Evolutionary conservation across 2,113 vertebrate genomes (phyloP), one percentile per base, ranked within the genome.

Genomic region (Cichladusa arquata): DNA sequence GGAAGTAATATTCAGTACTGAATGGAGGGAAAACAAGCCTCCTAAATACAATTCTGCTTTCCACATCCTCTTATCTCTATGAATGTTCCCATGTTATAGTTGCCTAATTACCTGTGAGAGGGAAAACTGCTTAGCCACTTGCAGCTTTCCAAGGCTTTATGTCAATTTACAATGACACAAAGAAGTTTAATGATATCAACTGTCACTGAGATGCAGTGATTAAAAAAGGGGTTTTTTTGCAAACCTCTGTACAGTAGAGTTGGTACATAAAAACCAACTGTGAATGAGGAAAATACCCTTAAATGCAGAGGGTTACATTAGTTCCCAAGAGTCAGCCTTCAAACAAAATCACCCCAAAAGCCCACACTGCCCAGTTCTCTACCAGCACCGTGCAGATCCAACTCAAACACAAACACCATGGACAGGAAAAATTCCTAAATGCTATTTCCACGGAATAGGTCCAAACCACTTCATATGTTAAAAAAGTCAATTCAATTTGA

Each of bases 381-480:
- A 84, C 66, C 84, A 95, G 72, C 40, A 85, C 36, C 7, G 0
- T 5, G 50, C 0, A 70, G 78, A 47, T 65, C 73, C 91, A 88
- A 8, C 54, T 42, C 3, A 29, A 82, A 50, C 58, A 85, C 71
- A 51, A 95, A 77, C 15, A 53, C 33, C 14, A 74, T 3, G 7
- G 2, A 40, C 67, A 92, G 92, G 93, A 81, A n/a, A 66, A 20
- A 42, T 71, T 82, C 65, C 57, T 38, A 51, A 84, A 71, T 7
- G 19, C 25, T 51, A 6, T 83, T 93, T 88, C 89, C 78, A 85
- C 14, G 18, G 53, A 89, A 47, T 1, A 77, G n/a, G 26, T 94
- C 82, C 90, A 95, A 58, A 93, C 70, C 60, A 95, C 90, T 81
- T 90, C 31, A 53, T 81, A 33, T n/a, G 31, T 62, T 88, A 54